Evolutionary conservation across 2,113 vertebrate species (phyloP).

Genomic region (Aegithalos caudatus): DNA sequence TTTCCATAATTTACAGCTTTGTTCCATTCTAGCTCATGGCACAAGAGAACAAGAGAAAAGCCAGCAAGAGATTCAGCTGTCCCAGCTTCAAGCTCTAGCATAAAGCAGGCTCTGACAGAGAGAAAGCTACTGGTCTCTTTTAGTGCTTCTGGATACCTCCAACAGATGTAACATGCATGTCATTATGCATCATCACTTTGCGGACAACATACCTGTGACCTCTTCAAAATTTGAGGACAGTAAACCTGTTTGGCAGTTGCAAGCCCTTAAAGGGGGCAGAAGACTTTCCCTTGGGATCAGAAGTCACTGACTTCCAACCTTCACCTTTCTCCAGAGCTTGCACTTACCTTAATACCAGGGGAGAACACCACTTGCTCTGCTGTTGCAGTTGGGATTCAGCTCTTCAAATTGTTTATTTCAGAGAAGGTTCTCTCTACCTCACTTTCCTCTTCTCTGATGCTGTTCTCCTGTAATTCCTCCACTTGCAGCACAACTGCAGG

Average conservation of each 20-base stretch:
- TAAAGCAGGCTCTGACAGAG: neutral
- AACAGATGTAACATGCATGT: accelerated
- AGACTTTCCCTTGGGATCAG: neutral
- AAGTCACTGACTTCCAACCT: neutral
- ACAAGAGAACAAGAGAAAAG: neutral
- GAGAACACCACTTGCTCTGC: accelerated
- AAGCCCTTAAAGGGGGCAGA: neutral
- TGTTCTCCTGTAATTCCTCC: neutral
- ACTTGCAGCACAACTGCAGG: neutral
- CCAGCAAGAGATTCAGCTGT: neutral
- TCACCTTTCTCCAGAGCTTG: neutral
- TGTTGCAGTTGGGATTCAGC: too few relatives aligned
- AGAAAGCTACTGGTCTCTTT: neutral
- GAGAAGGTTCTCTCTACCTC: neutral
- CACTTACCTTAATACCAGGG: neutral
- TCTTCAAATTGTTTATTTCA: neutral
- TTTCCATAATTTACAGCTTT: neutral
- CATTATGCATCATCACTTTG: neutral
- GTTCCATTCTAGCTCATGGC: neutral
- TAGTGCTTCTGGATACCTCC: neutral
- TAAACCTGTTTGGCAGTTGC: neutral
- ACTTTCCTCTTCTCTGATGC: neutral
- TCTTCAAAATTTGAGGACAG: neutral
- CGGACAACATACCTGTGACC: neutral
- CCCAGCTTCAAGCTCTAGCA: neutral